A percentile compares a stretch with the other conserved stretches of the same genome.
Conservation (phyloP, 2,113 vertebrate genomes). For the Ptilorrhoa leucosticta region DNA sequence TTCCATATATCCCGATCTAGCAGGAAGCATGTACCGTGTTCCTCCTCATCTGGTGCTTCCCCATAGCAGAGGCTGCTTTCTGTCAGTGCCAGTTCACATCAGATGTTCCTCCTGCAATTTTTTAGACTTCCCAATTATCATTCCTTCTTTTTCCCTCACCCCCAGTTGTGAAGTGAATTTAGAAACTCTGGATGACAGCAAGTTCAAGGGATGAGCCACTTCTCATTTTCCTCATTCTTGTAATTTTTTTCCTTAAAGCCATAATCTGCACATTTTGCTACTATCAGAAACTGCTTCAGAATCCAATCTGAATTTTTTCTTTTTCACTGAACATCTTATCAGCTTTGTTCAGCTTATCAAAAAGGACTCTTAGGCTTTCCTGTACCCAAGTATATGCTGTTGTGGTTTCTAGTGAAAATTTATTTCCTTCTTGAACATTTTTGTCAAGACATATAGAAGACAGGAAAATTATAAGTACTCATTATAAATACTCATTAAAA, state of each 20-base stretch:
- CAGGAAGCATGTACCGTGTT: neutral
- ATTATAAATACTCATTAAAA: neutral
- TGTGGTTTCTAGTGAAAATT: neutral
- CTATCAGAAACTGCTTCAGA: neutral
- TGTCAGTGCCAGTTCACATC: neutral
- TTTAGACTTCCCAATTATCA: slow-evolving; percentile 19
- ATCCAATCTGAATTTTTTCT: neutral
- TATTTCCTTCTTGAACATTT: neutral
- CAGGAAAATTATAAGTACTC: neutral
- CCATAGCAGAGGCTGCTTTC: neutral
- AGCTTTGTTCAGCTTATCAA: neutral
- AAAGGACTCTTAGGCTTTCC: neutral
- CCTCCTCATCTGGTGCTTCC: neutral
- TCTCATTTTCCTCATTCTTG: slow-evolving; percentile 21
- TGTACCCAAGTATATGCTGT: neutral
- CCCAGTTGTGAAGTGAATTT: neutral
- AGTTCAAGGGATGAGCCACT: slow-evolving; percentile 1
- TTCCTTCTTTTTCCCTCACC: neutral
- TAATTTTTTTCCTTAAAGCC: neutral
- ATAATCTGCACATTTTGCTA: neutral
- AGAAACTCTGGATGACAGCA: slow-evolving; percentile 9
- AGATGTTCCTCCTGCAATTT: slow-evolving; percentile 5
- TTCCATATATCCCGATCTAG: neutral
- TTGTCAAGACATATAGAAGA: neutral
- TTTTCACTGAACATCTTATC: neutral